Evolutionary conservation across 2,113 vertebrate genomes (phyloP), one percentile per base, ranked within the genome.

Genomic region (Helogale parvula): DNA sequence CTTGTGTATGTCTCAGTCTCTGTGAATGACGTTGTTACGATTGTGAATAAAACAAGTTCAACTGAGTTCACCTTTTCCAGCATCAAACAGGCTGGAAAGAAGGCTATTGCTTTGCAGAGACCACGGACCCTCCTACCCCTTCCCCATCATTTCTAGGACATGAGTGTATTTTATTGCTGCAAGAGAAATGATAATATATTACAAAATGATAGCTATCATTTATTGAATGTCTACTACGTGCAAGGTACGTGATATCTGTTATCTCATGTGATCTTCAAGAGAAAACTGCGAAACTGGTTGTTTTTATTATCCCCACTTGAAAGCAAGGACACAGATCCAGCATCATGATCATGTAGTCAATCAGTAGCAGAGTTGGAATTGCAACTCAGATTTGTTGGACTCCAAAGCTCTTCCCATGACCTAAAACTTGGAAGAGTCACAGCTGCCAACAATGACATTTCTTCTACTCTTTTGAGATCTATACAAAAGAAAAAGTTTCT

Each of bases 251-350:
- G 81, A 47, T 74, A 66, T 57, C 38, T 91, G 14, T 87, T 81
- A 86, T 66, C 27, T 86, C 74, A 93, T 87, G 65, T 95, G 84
- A 27, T n/a, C 17, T 76, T 98, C 45, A 82, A 21, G 54, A 90
- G 29, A 81, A 93, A 87, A 72, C 41, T 27, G 14, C 21, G 13
- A 94, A 90, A 63, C 5, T 29, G 29, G 17, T 38, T 94, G 68
- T 31, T 92, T 90, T 89, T 72, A 71, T 84, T 54, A 63, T 84
- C 3, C 12, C 25, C 76, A 66, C 71, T 68, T 87, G 50, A 85
- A 91, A 86, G 41, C 66, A 86, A 94, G 76, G 47, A 88, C 15
- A 92, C 25, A 90, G 89, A 85, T 29, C 60, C 11, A 25, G 19
- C 57, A 33, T 84, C 45, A 54, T 35, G 65, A 50, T 47, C 45